Conservation (phyloP, 2,888 invertebrate genomes). For the Kuschelorhynchus macadamiae region DNA sequence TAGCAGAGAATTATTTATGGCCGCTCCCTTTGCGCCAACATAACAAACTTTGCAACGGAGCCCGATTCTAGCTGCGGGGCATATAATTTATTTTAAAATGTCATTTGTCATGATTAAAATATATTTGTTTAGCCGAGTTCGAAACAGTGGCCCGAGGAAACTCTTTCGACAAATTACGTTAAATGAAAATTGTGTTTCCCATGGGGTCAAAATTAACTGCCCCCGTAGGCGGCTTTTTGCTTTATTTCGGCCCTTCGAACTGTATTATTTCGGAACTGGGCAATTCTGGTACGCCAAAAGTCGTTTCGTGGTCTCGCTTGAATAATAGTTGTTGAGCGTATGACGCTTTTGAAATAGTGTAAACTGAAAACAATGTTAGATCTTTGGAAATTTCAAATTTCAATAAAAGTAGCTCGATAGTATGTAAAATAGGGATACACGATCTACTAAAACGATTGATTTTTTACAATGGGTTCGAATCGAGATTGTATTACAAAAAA, state of each 20-base stretch:
- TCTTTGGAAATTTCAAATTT: no score
- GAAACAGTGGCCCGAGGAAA: slow-evolving; percentile 28
- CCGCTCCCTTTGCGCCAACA: neutral
- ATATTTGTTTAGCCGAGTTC: slow-evolving; percentile 30
- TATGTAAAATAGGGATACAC: no score
- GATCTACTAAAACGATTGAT: no score
- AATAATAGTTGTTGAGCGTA: neutral
- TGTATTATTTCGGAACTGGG: slow-evolving; percentile 8
- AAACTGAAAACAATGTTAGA: no score
- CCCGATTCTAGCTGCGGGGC: slow-evolving; percentile 10
- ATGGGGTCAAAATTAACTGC: slow-evolving; percentile 23
- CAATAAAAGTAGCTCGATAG: no score
- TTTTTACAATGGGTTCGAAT: no score
- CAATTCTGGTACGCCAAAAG: neutral
- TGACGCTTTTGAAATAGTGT: no score
- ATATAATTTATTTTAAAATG: slow-evolving; percentile 28
- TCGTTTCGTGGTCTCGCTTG: slow-evolving; percentile 2
- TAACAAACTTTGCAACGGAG: slow-evolving; percentile 7
- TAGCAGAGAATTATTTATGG: slow-evolving; percentile 14
- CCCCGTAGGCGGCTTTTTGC: slow-evolving; percentile 20
- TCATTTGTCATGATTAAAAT: slow-evolving; percentile 44
- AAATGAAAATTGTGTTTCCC: slow-evolving; percentile 47
- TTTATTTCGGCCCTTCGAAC: slow-evolving; percentile 17
- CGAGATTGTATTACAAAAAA: no score
- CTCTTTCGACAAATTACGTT: slow-evolving; percentile 46